Base-by-base conservation (phyloP, 1,140 invertebrate genomes). In the Aporrectodea caliginosa region DNA sequence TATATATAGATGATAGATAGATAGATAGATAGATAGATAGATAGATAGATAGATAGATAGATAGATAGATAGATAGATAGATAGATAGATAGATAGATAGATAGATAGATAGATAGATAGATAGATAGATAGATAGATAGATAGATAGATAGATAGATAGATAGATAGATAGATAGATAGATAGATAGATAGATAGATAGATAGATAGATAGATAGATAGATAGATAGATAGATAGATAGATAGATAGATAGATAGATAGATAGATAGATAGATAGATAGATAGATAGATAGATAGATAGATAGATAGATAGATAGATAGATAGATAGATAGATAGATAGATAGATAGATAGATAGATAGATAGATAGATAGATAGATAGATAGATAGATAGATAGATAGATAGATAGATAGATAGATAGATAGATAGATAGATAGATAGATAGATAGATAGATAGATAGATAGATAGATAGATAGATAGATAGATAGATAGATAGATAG, bases 131-230 rank as follows among this genome's bases (percentile, higher is more conserved):
- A 58, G 43, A 58, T 58, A 58, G 43, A 58, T 58, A 58, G 43
- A 58, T 58, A 58, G 43, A 58, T 58, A 58, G 43, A 58, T 58
- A 58, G 43, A 58, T 58, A 58, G 43, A 58, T 58, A 58, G 43
- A 58, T 58, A 58, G 43, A 58, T 58, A 58, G 43, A 58, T 58
- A 58, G 43, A 58, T 58, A 58, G n/a, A n/a, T 58, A 58, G 43
- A 58, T 58, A 58, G 43, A 58, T 58, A 58, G 43, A 58, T 58
- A 58, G 43, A 58, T 58, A 58, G 43, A 58, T 58, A 58, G 43
- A 58, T 58, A 58, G 43, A 58, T 58, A 58, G 43, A 58, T 58
- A 58, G 43, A 58, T 58, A 58, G 43, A 58, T 58, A 58, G 43
- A 58, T 58, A 58, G 43, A 58, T 58, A 58, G 43, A 58, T 58